Percentiles rank a stretch among this genome's conserved stretches.
Conservation (phyloP, 2,113 vertebrate species). For the Leptocoma aspasia region DNA sequence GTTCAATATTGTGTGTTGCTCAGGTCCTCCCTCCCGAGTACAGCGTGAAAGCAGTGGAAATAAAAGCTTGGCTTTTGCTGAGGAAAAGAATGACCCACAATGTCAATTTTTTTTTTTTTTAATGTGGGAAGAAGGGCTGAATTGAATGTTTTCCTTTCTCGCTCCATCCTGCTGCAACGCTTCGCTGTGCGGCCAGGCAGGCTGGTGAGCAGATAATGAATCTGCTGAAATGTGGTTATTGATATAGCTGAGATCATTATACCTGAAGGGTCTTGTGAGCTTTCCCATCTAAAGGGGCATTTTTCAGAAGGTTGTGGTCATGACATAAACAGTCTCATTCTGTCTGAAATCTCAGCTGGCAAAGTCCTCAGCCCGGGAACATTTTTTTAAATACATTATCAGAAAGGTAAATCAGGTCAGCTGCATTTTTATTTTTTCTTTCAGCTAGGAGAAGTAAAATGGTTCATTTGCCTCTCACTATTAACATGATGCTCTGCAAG, state of each 20-base stretch:
- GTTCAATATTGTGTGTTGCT: background rate
- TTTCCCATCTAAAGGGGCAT: constrained; percentile 30
- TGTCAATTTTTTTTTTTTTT: background rate
- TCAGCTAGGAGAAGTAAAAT: background rate
- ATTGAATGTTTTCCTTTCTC: constrained; percentile 36
- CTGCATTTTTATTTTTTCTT: background rate
- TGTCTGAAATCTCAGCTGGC: background rate
- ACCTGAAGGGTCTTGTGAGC: constrained; percentile 26
- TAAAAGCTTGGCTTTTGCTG: constrained; percentile 27
- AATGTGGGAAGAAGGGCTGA: background rate
- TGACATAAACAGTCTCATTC: constrained; percentile 54
- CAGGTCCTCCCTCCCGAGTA: background rate
- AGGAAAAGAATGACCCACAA: constrained; percentile 24
- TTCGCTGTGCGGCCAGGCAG: background rate
- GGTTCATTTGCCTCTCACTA: constrained; percentile 17
- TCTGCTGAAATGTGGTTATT: constrained; percentile 53
- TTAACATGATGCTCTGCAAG: background rate
- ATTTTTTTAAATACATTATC: constrained; percentile 17
- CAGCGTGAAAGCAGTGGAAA: background rate
- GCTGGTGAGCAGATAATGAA: constrained; percentile 36
- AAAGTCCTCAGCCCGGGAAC: background rate
- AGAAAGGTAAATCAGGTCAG: constrained; percentile 54
- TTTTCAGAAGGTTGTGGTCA: constrained; percentile 1
- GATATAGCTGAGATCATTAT: constrained; percentile 48
- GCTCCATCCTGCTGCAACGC: background rate